phyloP scores from a whole-genome alignment of 2,888 invertebrate genomes.

The Ptilodon capucinus region DNA sequence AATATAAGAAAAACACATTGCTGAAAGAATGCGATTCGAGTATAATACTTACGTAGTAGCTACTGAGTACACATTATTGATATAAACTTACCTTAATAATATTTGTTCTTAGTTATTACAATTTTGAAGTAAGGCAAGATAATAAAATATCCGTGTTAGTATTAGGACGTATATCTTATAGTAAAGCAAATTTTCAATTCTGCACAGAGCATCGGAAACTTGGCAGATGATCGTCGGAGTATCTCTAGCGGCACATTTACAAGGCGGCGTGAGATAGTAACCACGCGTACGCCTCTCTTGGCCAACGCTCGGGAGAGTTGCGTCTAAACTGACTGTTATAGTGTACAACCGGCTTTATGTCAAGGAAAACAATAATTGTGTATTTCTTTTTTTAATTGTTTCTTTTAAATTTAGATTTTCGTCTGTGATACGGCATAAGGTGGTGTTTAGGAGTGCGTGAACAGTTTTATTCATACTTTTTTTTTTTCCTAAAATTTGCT shows the following conservation, averaged over 20 bases:
- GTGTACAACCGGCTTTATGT: conserved; percentile 22
- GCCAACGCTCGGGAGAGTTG: conserved; percentile 87
- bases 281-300: conserved; percentile 87
- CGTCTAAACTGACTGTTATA: conserved; percentile 68
- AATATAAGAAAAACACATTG: no score
- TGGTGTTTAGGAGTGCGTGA: background rate
- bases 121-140: no score
- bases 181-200: conserved; percentile 3
- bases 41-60: no score
- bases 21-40: no score
- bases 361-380: conserved; percentile 30
- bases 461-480: background rate
- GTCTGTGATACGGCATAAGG: conserved; percentile 21
- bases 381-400: conserved; percentile 21
- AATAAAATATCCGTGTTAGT: no score
- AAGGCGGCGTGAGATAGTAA: conserved; percentile 85
- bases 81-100: no score
- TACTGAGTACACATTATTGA: no score
- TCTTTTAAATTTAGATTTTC: conserved; percentile 30
- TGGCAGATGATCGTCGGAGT: conserved; percentile 70
- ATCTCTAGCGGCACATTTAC: conserved; percentile 71
- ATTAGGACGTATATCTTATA: no score
- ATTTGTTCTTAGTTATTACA: no score
- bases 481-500: no score
- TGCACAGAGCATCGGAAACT: conserved; percentile 66